phyloP scores from a whole-genome alignment of 2,888 invertebrate genomes.

The Cryptus viduatorius region DNA sequence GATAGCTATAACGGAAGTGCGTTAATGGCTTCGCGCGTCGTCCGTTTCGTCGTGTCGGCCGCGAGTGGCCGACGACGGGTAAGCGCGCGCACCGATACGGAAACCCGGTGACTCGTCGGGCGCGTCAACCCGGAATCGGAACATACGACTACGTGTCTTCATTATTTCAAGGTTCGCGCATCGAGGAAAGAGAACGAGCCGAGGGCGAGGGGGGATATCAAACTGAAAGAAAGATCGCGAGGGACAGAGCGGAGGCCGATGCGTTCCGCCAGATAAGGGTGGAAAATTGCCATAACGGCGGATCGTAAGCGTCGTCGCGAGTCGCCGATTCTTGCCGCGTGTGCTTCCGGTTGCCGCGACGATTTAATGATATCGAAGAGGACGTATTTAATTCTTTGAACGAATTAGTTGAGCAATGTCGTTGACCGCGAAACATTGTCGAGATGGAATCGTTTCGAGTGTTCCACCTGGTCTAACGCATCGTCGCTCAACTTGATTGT shows the following conservation, averaged over 20 bases:
- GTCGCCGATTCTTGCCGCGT: slow-evolving; percentile 39
- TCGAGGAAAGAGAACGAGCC: slow-evolving; percentile 40
- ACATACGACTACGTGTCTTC: slow-evolving; percentile 74
- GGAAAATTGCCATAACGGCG: slow-evolving; percentile 66
- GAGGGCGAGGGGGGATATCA: background rate
- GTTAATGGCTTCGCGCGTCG: slow-evolving; percentile 54
- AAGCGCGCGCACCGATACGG: slow-evolving; percentile 27
- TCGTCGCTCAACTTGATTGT: slow-evolving; percentile 49
- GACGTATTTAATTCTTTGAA: slow-evolving; percentile 46
- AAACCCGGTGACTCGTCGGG: slow-evolving; percentile 36
- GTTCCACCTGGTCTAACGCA: slow-evolving; percentile 56
- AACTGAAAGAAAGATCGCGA: background rate
- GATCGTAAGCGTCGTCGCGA: slow-evolving; percentile 47
- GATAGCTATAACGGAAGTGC: background rate
- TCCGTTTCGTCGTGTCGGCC: slow-evolving; percentile 23
- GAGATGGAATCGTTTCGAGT: slow-evolving; percentile 56
- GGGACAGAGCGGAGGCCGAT: slow-evolving; percentile 68
- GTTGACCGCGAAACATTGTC: slow-evolving; percentile 59
- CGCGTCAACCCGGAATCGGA: slow-evolving; percentile 78
- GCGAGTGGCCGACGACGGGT: background rate
- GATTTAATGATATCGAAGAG: slow-evolving; percentile 68
- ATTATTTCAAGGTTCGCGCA: slow-evolving; percentile 80
- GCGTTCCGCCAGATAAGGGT: slow-evolving; percentile 77
- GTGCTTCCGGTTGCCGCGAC: slow-evolving; percentile 63
- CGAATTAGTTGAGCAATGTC: slow-evolving; percentile 59